Conservation (phyloP, 92 coral and sea anemone species). For the Diadumene lineata region DNA sequence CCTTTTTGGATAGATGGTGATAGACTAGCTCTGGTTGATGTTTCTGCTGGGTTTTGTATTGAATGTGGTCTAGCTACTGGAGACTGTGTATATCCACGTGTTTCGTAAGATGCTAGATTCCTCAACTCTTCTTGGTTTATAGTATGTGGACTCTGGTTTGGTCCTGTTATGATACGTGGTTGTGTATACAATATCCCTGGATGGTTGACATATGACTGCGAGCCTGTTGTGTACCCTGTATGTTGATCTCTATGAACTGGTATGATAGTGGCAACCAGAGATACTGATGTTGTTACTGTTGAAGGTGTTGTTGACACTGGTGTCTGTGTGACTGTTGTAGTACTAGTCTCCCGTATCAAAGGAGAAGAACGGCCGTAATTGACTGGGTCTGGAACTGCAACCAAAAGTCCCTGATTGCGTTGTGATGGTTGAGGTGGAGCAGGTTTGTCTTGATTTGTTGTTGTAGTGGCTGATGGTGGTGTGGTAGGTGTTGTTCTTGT, state of each 20-base stretch:
- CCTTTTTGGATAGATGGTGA: conserved; percentile 16
- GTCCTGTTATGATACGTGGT: neutral
- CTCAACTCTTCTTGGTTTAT: conserved; percentile 16
- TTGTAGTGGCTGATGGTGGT: neutral
- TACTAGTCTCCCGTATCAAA: conserved; percentile 5
- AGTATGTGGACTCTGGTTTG: conserved; percentile 6
- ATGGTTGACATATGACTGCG: conserved; percentile 23
- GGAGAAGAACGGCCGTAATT: conserved; percentile 44
- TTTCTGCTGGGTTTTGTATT: conserved; percentile 26
- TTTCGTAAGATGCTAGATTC: conserved; percentile 1
- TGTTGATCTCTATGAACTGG: conserved; percentile 3
- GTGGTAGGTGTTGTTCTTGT: conserved; percentile 4
- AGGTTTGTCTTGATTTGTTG: conserved; percentile 7
- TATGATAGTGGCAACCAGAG: too few relatives aligned
- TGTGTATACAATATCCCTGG: conserved; percentile 37
- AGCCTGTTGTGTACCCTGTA: conserved; percentile 6
- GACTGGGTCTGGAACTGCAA: conserved; percentile 20
- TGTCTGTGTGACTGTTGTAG: conserved; percentile 3
- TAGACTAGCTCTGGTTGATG: neutral
- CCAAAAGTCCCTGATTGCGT: conserved; percentile 25
- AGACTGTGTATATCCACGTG: conserved; percentile 11
- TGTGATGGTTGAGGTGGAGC: conserved; percentile 16
- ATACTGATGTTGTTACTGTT: neutral
- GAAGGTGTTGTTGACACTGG: neutral
- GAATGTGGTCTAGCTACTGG: conserved; percentile 10